Base-by-base conservation (phyloP, 1,140 invertebrate genomes). In the Neodiprion fabricii region DNA sequence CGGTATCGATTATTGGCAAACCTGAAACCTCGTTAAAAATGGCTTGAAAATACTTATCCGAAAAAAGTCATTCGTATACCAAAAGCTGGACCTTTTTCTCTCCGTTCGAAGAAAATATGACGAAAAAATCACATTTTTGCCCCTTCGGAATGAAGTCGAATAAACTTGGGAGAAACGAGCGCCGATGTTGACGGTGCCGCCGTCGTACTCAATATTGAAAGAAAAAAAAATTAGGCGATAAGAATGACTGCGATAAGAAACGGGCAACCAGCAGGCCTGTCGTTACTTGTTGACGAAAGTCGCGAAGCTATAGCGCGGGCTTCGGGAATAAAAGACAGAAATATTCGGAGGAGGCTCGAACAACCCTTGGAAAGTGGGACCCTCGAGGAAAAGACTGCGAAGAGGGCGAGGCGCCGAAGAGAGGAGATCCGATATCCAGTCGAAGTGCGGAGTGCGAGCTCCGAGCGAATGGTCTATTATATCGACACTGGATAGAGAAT, bases 401-500 rank as follows among this genome's bases (percentile, higher is more conserved):
- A 61, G 53, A 61, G 53, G 53, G 11, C 3, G 11, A 61, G 3
- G 11, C 11, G 11, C 53, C 11, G n/a, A 17, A 5, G 11, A 17
- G 53, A 1, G n/a, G 53, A 9, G 53, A 61, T 61, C 53, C 53
- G 53, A 61, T 61, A 61, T 61, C 53, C 53, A 61, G 53, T 61
- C 53, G 53, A 61, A 61, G 53, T 61, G 53, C 11, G n/a, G 53
- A 61, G 53, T 5, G 5, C 53, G 53, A 61, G 53, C n/a, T 61
- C 4, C 11, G 53, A 12, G 53, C 11, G 53, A 14, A 17, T 12
- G n/a, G 53, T 61, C 53, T 61, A 61, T 61, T 61, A 61, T 61
- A 61, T 61, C 53, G 53, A 61, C 53, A 61, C 53, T 61, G n/a
- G 53, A 17, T 61, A 61, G 53, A 14, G 53, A 61, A 61, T 61